A percentile compares a stretch with the other conserved stretches of the same genome.
Evolutionary conservation across 2,888 invertebrate species (phyloP).

Genomic region (Ormyrus thymus): DNA sequence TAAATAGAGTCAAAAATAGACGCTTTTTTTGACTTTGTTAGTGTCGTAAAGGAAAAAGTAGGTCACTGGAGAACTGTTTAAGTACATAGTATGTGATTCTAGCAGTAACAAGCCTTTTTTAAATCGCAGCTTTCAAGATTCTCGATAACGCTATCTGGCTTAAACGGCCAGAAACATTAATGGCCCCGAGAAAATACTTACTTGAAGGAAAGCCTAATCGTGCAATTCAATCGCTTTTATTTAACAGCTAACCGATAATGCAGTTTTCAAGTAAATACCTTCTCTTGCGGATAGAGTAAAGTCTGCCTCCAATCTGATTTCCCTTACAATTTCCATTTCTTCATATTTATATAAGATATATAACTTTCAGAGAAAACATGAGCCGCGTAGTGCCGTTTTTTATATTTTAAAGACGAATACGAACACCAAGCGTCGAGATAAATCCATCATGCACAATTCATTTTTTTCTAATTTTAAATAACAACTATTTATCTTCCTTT

Average conservation of each 20-base stretch:
- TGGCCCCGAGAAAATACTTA: slow-evolving; percentile 43
- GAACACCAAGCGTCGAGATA: slow-evolving; percentile 51
- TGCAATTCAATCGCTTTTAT: not conserved
- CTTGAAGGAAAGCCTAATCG: slow-evolving; percentile 32
- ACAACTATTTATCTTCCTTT: not conserved
- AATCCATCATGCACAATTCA: slow-evolving; percentile 45
- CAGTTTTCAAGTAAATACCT: slow-evolving; percentile 50
- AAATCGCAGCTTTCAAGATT: slow-evolving; percentile 33
- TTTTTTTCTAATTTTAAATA: slow-evolving; percentile 44
- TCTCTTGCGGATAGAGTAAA: slow-evolving; percentile 6
- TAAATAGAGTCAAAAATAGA: slow-evolving; percentile 41
- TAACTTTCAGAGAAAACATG: slow-evolving; percentile 53
- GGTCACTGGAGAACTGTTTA: slow-evolving; percentile 36
- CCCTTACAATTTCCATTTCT: slow-evolving; percentile 7
- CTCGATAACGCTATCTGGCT: slow-evolving; percentile 7
- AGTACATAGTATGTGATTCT: slow-evolving; percentile 27
- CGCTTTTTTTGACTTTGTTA: slow-evolving; percentile 19
- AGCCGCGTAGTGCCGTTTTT: slow-evolving; percentile 51
- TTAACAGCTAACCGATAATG: slow-evolving; percentile 2
- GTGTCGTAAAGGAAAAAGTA: slow-evolving; percentile 18
- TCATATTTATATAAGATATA: slow-evolving; percentile 25
- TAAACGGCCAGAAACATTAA: slow-evolving; percentile 20
- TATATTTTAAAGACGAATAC: slow-evolving; percentile 40
- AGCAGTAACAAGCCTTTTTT: slow-evolving; percentile 39
- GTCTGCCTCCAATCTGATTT: slow-evolving; percentile 2